Conservation (phyloP, 92 coral and sea anemone species). For the Parazoanthus darwini region DNA sequence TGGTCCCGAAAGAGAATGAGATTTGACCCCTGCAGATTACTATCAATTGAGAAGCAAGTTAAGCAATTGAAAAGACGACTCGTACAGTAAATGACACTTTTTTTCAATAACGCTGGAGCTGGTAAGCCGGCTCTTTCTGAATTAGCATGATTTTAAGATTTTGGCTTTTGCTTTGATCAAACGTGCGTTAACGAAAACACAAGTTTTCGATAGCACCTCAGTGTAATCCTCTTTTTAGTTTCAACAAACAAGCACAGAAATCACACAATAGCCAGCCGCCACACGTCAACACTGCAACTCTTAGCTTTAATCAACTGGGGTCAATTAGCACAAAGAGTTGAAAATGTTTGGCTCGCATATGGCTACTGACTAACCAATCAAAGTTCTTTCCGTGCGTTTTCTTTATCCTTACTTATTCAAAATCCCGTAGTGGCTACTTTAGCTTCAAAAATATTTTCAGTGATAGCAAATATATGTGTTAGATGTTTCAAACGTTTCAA, state of each 20-base stretch:
- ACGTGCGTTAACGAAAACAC: conserved; percentile 10
- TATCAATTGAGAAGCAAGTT: background rate
- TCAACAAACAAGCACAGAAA: conserved; percentile 13
- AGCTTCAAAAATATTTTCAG: background rate
- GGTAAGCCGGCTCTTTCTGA: conserved; percentile 15
- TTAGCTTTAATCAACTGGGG: conserved; percentile 8
- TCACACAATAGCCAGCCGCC: conserved; percentile 16
- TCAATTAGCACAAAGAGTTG: conserved; percentile 2
- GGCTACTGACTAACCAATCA: conserved; percentile 11
- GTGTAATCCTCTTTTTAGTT: conserved; percentile 7
- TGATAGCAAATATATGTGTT: conserved; percentile 1
- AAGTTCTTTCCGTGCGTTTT: background rate
- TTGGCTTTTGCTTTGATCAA: background rate
- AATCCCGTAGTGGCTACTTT: too few relatives aligned
- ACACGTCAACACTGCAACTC: conserved; percentile 15
- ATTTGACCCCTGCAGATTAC: conserved; percentile 15
- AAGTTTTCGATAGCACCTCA: conserved; percentile 3
- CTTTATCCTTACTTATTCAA: background rate
- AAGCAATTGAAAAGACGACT: conserved; percentile 12
- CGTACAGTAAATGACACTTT: conserved; percentile 11
- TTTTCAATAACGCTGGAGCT: conserved; percentile 13
- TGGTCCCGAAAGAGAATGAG: conserved; percentile 14
- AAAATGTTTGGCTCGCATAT: conserved; percentile 8
- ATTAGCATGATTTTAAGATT: conserved; percentile 6
- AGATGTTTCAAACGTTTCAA: background rate